A percentile compares a stretch with the other conserved stretches of the same genome.
Evolutionary conservation across 1,140 invertebrate species (phyloP).

Genomic region (Drosophila mojavensis): DNA sequence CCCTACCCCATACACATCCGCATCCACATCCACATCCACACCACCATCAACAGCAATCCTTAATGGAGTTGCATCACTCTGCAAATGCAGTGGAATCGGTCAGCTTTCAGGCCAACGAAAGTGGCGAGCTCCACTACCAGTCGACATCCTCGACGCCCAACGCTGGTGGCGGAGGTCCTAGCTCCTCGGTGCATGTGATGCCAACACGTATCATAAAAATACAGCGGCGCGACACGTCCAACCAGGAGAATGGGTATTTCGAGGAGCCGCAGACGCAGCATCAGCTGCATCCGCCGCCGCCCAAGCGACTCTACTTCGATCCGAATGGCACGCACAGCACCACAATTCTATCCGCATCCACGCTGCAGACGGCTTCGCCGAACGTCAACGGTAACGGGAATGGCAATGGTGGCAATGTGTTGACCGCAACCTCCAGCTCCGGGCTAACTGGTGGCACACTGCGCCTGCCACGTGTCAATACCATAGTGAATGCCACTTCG

Average conservation of each 20-base stretch:
- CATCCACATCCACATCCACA: not conserved
- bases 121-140: conserved; percentile 67
- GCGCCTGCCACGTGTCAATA: conserved; percentile 52
- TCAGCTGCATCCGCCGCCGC: conserved; percentile 53
- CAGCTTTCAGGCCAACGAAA: conserved; percentile 70
- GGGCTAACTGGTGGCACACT: conserved; percentile 30
- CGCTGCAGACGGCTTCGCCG: conserved; percentile 34
- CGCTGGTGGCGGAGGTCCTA: conserved; percentile 23
- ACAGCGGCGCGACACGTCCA: conserved; percentile 61
- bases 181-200: conserved; percentile 56
- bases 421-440: conserved; percentile 20
- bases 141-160: conserved; percentile 33
- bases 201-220: conserved; percentile 77
- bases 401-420: conserved; percentile 34
- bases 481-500: conserved; percentile 40
- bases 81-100: conserved; percentile 56
- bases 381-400: conserved; percentile 50
- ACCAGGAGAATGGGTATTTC: conserved; percentile 60
- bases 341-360: conserved; percentile 55
- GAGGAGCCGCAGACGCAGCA: conserved; percentile 56
- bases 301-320: conserved; percentile 72
- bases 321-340: conserved; percentile 41
- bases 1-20: too few relatives aligned
- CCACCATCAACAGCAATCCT: conserved; percentile 45
- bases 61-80: conserved; percentile 61